Evolutionary conservation across 2,888 invertebrate genomes (phyloP), one percentile per base, ranked within the genome.

Genomic region (Candidula unifasciata): DNA sequence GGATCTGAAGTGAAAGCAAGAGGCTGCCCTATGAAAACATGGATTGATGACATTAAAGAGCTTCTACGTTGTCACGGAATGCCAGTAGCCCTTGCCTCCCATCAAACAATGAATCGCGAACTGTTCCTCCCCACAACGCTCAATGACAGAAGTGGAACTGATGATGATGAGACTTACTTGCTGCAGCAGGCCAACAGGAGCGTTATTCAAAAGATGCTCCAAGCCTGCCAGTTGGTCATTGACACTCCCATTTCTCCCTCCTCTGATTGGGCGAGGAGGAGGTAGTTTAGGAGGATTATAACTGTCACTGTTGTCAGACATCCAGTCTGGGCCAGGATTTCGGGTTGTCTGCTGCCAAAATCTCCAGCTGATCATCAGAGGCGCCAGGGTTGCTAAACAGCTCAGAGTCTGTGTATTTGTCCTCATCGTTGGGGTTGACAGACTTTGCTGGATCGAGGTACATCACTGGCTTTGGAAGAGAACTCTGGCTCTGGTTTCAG

Each of bases 301-400:
- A 76, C 83, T 85, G n/a, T 87, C 86, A 74, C 86, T 86, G 33
- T 83, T 69, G 74, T 87, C 85, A 24, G 86, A 86, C 83, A 85
- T 80, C 79, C 60, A 77, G 27, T 85, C 86, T 35, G 69, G 60
- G 3, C 64, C 68, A 16, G 79, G 84, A 13, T 71, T n/a, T 86
- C 0, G 88, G 87, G 2, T 90, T 90, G 37, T 91, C 90, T 1
- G 87, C 86, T 3, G 80, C 84, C 60, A 82, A 37, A 8, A 85
- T 79, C 18, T 86, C 86, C 33, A 86, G 74, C 54, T 84, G 89
- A 13, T 90, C 89, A 21, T 88, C 87, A 27, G 87, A 87, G 16
- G 90, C 91, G 69, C 89, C 91, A 10, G 90, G 89, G 84, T 91
- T 90, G 85, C 92, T 92, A 85, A 91, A 91, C 68, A 91, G 86